phyloP scores from a whole-genome alignment of 2,113 vertebrate species.

The Myodes glareolus region DNA sequence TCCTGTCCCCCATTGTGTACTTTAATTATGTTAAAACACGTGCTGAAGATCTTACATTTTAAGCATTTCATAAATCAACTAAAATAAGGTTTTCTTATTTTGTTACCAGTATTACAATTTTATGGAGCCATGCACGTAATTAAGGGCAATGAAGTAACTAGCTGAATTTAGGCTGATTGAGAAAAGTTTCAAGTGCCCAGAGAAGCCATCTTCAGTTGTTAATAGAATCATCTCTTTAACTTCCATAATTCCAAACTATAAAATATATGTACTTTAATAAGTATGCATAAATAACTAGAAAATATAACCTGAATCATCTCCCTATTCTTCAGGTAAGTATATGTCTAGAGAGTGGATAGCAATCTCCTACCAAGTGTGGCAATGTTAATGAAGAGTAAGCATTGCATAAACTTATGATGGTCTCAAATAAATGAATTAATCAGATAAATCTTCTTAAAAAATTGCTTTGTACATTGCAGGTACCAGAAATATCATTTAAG shows the following conservation, averaged over 20 bases:
- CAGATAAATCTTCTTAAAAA: neutral
- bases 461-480: neutral
- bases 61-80: neutral
- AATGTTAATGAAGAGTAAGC: neutral
- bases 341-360: neutral
- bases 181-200: neutral
- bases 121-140: neutral
- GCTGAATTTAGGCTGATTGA: neutral
- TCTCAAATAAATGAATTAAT: neutral
- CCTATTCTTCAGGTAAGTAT: neutral
- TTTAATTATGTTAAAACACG: neutral
- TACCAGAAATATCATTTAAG: neutral
- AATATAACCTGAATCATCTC: neutral
- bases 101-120: neutral
- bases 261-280: neutral
- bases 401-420: neutral
- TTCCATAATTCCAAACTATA: neutral
- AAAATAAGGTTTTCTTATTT: neutral
- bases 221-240: neutral
- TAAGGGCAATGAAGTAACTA: neutral
- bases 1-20: neutral
- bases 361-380: accelerated
- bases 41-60: neutral
- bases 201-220: neutral
- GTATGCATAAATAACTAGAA: neutral